Percentiles rank a stretch among this genome's conserved stretches.
Evolutionary conservation across 1,140 invertebrate species (phyloP).

Genomic region (Trichonephila clavata): DNA sequence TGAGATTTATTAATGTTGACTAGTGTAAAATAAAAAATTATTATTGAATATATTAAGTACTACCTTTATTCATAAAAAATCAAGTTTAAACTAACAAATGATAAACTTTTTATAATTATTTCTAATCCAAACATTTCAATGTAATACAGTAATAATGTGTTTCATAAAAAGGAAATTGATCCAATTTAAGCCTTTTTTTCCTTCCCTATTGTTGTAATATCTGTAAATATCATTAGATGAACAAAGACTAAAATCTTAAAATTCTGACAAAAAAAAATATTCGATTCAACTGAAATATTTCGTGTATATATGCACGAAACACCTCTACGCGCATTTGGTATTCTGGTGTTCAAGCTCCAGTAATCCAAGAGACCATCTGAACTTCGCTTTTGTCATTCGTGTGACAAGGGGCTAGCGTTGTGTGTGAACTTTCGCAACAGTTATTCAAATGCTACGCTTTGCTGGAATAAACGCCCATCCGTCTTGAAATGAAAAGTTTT

Average conservation of each 20-base stretch:
- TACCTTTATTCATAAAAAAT: no score
- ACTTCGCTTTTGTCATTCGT: neutral
- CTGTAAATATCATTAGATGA: neutral
- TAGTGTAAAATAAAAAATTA: no score
- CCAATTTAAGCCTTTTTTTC: no score
- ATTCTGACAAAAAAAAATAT: neutral
- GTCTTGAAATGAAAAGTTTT: neutral
- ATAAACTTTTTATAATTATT: no score
- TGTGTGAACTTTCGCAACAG: neutral
- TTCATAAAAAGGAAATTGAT: no score
- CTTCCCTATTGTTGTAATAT: neutral
- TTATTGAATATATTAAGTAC: no score
- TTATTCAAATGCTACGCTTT: neutral
- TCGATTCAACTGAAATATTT: neutral
- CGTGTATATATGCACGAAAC: neutral
- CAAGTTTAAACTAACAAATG: no score
- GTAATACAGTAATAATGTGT: no score
- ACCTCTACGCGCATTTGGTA: neutral
- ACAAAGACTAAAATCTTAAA: neutral
- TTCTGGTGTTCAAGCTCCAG: slow-evolving; percentile 27
- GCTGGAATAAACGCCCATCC: neutral
- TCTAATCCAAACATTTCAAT: no score
- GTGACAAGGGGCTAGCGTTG: neutral
- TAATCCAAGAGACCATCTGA: neutral
- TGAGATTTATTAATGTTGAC: no score